These are phyloP conservation scores for Hypothenemus hampei DNA, from an alignment of 1,140 invertebrate genomes.

Conservation along the genomic window DNA sequence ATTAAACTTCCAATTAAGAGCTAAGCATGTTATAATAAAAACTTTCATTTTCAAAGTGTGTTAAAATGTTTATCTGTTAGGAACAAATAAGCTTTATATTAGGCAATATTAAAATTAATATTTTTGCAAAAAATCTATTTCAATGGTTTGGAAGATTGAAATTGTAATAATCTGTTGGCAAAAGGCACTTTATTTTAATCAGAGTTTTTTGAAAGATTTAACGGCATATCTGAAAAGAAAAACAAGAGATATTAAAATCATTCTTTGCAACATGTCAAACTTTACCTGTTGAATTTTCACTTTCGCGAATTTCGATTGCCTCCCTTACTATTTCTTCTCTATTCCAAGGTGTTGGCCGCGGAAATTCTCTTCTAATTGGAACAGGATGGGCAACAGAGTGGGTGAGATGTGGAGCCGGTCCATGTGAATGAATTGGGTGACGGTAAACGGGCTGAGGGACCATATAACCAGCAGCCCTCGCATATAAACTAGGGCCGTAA, in stretches of 20 bases:
- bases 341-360: slow-evolving; percentile 36
- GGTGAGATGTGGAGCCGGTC: neutral
- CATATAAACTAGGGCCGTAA: slow-evolving; percentile 33
- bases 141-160: no score
- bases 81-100: no score
- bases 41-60: no score
- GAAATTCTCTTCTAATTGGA: slow-evolving; percentile 36
- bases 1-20: no score
- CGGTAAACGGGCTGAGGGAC: slow-evolving; percentile 36
- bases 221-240: slow-evolving; percentile 43
- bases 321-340: slow-evolving; percentile 31
- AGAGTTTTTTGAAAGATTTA: slow-evolving; percentile 43
- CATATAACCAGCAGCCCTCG: slow-evolving; percentile 30
- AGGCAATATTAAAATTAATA: no score
- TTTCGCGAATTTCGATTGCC: slow-evolving; percentile 30
- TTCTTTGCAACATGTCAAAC: neutral
- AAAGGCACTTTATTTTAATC: slow-evolving; percentile 36
- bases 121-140: no score
- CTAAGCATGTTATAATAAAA: no score
- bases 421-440: slow-evolving; percentile 22
- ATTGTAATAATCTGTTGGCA: no score
- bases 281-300: slow-evolving; percentile 36
- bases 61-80: no score
- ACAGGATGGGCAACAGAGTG: slow-evolving; percentile 16
- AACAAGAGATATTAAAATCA: neutral